Evolutionary conservation across 2,113 vertebrate species (phyloP), one percentile per base, ranked within the genome.

Genomic region (Otis tarda): DNA sequence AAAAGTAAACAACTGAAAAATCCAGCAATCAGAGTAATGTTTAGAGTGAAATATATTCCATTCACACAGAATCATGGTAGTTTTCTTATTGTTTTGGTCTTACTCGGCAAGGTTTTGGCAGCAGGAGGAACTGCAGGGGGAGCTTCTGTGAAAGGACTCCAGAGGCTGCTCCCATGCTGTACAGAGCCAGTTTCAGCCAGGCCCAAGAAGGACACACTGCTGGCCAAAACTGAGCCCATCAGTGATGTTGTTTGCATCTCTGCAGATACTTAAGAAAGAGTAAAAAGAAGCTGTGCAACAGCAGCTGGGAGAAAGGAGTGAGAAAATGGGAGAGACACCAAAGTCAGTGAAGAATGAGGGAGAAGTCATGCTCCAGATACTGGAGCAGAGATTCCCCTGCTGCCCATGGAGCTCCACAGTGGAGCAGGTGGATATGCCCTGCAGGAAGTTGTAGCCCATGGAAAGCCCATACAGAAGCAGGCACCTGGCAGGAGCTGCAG

Each of bases 341-440:
- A 74, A 4, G 14, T 33, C 9, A 49, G 10, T 37, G 67, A 21
- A 65, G 41, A 87, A 71, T 6, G 19, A 76, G 15, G 6, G 6
- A 19, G 30, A 89, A 7, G 41, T 43, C 41, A 43, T 43, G 41
- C 41, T 43, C 41, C 49, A 50, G 22, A 22, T 43, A 43, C 49
- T 23, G 23, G 10, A 70, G 35, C 2, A 33, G 21, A 70, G 41
- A 33, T 64, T 65, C 4, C 6, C 21, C 23, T 35, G 28, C 12
- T 57, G 17, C 3, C 18, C 1, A 0, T 21, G 43, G 14, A 57
- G 2, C 1, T 49, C 18, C 8, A 43, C 14, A 43, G 41, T 43
- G 41, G 41, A 43, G 41, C 41, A 43, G 14, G 14, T 43, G 41
- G 41, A 43, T 43, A 43, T 43, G 41, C 41, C 41, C 41, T 43